These are phyloP conservation scores for Drosophila dunni DNA, from an alignment of 1,140 invertebrate species.

Conservation along the genomic window DNA sequence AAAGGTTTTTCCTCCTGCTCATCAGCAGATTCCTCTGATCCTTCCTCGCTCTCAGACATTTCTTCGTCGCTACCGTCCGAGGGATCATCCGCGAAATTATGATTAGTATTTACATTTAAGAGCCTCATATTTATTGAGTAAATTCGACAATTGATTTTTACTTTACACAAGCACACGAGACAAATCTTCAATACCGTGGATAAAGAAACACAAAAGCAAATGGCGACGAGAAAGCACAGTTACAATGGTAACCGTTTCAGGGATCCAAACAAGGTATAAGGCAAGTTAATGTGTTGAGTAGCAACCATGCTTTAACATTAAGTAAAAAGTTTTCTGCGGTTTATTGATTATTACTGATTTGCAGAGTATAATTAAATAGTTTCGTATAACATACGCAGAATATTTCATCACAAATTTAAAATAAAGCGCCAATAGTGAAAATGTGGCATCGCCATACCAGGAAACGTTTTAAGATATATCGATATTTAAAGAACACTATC, in stretches of 20 bases:
- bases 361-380: too few relatives aligned
- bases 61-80: not conserved
- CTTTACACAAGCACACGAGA: not conserved
- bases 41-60: slow-evolving; percentile 4
- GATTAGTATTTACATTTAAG: too few relatives aligned
- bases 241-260: slow-evolving; percentile 15
- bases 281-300: too few relatives aligned
- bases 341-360: too few relatives aligned
- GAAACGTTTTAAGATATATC: slow-evolving; percentile 20
- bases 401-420: not conserved
- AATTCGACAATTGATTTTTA: not conserved
- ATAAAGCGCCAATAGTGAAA: not conserved
- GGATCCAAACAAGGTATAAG: too few relatives aligned
- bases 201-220: not conserved
- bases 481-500: slow-evolving; percentile 5
- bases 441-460: not conserved
- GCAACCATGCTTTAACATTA: too few relatives aligned
- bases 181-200: not conserved
- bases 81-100: too few relatives aligned
- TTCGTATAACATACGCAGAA: too few relatives aligned
- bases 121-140: not conserved
- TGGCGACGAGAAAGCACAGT: not conserved
- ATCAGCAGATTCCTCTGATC: not conserved
- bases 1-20: not conserved
- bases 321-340: too few relatives aligned